These are phyloP conservation scores for Petrolisthes manimaculis DNA, from an alignment of 2,888 invertebrate species.

Conservation along the genomic window DNA sequence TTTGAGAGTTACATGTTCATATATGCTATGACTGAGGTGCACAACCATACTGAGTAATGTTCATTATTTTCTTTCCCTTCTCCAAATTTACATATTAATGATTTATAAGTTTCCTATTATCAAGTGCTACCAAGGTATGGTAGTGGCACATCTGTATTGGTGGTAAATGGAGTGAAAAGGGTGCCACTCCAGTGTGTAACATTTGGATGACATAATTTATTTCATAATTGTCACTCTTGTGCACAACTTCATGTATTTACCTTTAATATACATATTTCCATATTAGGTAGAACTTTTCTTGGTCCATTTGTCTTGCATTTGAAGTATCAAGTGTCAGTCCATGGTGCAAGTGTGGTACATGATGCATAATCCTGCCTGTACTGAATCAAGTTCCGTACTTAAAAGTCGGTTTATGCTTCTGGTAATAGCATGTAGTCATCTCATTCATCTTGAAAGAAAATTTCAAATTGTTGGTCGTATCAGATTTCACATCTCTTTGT, in stretches of 20 bases:
- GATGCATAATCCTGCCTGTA: slow-evolving; percentile 60
- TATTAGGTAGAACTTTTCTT: slow-evolving; percentile 45
- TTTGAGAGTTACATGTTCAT: too few species aligned
- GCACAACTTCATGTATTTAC: slow-evolving; percentile 45
- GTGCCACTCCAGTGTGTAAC: slow-evolving; percentile 9
- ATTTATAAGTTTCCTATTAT: too few species aligned
- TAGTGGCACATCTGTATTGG: background rate
- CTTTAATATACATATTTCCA: slow-evolving; percentile 28
- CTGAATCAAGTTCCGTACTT: slow-evolving; percentile 59
- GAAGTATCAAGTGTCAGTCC: slow-evolving; percentile 28
- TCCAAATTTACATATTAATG: too few species aligned
- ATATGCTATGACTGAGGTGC: too few species aligned
- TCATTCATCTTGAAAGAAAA: slow-evolving; percentile 49
- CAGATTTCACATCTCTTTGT: slow-evolving; percentile 40
- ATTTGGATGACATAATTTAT: slow-evolving; percentile 30
- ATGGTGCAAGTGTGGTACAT: slow-evolving; percentile 37
- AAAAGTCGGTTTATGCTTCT: slow-evolving; percentile 55
- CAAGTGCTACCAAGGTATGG: background rate
- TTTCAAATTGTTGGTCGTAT: slow-evolving; percentile 26
- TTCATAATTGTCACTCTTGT: slow-evolving; percentile 42
- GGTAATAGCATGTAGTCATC: slow-evolving; percentile 53
- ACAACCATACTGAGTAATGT: too few species aligned
- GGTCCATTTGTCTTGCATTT: slow-evolving; percentile 42
- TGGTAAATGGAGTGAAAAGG: background rate
- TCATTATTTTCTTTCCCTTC: too few species aligned